Percentiles rank a stretch among this genome's conserved stretches.
Conservation (phyloP, 2,113 vertebrate genomes). For the Daphoenositta chrysoptera region DNA sequence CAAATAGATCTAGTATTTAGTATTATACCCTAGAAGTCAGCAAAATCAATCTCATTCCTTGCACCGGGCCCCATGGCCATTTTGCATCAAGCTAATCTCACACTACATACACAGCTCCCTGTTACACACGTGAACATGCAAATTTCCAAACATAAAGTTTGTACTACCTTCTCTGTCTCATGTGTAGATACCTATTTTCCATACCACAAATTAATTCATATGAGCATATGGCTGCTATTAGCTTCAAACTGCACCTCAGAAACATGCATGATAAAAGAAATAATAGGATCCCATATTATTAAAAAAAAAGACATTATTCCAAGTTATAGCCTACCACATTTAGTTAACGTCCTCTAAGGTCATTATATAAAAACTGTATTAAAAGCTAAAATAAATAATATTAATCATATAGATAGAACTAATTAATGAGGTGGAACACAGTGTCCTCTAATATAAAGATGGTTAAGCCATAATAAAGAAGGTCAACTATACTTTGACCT, state of each 20-base stretch:
- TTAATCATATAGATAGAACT: neutral
- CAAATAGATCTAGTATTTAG: neutral
- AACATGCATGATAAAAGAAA: neutral
- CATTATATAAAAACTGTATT: neutral
- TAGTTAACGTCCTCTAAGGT: neutral
- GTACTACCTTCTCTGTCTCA: neutral
- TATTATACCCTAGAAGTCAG: neutral
- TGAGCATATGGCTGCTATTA: neutral
- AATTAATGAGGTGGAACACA: neutral
- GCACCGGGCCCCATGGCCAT: neutral
- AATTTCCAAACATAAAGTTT: neutral
- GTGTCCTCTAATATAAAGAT: neutral
- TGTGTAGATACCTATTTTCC: neutral
- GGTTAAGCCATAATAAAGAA: neutral
- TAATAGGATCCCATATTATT: neutral
- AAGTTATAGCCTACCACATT: neutral
- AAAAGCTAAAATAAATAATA: neutral
- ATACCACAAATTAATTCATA: neutral
- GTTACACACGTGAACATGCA: neutral
- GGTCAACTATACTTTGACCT: neutral
- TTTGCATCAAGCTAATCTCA: neutral
- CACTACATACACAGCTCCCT: neutral
- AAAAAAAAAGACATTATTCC: neutral
- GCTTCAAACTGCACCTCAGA: neutral
- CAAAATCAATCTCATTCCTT: neutral